A percentile compares a stretch with the other conserved stretches of the same genome.
Conservation (phyloP, 35 echinoderm and acorn worm species). For the Apostichopus californicus region DNA sequence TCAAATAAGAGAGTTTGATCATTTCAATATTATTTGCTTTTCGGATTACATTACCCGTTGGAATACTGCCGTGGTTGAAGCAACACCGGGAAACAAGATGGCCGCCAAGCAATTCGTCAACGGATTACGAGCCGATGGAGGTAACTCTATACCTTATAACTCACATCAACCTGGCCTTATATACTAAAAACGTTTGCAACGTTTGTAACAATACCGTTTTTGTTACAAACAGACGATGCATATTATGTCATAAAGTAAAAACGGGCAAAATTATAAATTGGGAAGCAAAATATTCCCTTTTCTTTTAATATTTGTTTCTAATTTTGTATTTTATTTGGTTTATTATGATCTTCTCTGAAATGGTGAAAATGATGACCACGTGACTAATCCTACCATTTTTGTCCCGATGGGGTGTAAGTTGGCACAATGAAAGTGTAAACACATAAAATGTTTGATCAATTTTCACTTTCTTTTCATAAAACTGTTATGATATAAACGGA, state of each 20-base stretch:
- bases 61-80: conserved; percentile 30
- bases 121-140: conserved; percentile 17
- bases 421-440: background rate
- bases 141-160: conserved; percentile 12
- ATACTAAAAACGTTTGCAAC: no score
- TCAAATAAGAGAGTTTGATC: conserved; percentile 56
- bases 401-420: no score
- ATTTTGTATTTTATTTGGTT: background rate
- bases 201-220: no score
- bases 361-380: no score
- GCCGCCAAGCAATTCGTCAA: conserved; percentile 37
- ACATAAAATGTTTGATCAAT: no score
- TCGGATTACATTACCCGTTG: background rate
- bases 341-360: no score
- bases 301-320: background rate
- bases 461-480: no score
- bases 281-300: background rate
- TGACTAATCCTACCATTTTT: background rate
- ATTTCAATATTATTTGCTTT: conserved; percentile 73
- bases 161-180: no score
- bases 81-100: conserved; percentile 43
- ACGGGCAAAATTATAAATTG: no score
- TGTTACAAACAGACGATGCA: no score
- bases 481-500: no score
- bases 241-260: no score